Percentiles rank a stretch among this genome's conserved stretches.
Evolutionary conservation across 1,140 invertebrate genomes (phyloP).

Genomic region (Listronotus oregonensis): DNA sequence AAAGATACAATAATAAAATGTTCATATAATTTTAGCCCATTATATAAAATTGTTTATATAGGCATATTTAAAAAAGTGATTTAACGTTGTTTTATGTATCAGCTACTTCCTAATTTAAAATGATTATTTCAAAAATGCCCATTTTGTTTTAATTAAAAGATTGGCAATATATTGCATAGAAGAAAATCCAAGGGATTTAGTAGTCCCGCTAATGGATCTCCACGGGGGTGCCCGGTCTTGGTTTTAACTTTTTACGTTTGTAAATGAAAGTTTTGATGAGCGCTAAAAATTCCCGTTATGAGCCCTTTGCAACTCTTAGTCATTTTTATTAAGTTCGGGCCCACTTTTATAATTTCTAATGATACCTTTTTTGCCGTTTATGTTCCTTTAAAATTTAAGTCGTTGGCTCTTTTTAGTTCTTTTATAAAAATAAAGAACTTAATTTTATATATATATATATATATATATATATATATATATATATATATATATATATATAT

Average conservation of each 20-base stretch:
- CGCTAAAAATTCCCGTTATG: slow-evolving; percentile 14
- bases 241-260: slow-evolving; percentile 35
- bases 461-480: no score
- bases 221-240: slow-evolving; percentile 15
- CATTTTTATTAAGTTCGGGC: neutral
- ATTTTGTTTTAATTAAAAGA: slow-evolving; percentile 31
- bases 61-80: no score
- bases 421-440: no score
- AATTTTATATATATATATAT: no score
- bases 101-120: no score
- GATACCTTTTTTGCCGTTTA: slow-evolving; percentile 13
- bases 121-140: slow-evolving; percentile 1
- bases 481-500: no score
- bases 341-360: slow-evolving; percentile 9
- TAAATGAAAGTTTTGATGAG: slow-evolving; percentile 29
- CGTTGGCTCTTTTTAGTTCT: no score
- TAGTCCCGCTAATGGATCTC: slow-evolving; percentile 29
- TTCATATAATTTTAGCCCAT: no score
- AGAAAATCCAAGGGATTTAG: slow-evolving; percentile 21
- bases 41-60: no score
- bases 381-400: neutral
- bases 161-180: slow-evolving; percentile 29
- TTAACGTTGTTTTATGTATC: no score
- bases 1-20: no score
- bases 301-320: slow-evolving; percentile 2